Base-by-base conservation (phyloP, 2,888 invertebrate species). In the Nematopogon swammerdamellus region DNA sequence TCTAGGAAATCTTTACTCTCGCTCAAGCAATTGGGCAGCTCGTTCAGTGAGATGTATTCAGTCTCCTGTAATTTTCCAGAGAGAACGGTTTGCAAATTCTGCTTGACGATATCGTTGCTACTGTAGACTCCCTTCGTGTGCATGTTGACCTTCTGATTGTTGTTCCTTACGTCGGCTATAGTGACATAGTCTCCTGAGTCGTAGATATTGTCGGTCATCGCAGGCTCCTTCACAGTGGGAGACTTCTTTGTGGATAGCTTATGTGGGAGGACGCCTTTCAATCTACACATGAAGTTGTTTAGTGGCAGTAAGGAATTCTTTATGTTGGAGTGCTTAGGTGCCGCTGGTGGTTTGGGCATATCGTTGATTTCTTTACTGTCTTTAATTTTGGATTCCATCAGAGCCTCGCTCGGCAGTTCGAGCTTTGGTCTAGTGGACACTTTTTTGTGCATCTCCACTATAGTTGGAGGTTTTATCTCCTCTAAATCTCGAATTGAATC, bases 151-250 rank as follows among this genome's bases (percentile, higher is more conserved):
- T 85, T 86, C 62, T 87, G 85, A 62, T 91, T 90, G 62, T 90
- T 90, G 65, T 90, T 90, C 64, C 86, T 85, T 50, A 90, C 86
- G 69, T 92, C 92, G 44, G 91, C 88, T 61, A 92, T 90, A 47
- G 91, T 92, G 10, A 92, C 92, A 69, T 92, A 92, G 74, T 92
- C 92, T 56, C 91, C 92, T 52, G 83, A 77, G 68, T 88, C 88
- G 53, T 74, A 75, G 53, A 81, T 64, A 51, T 81, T 75, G 54
- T 83, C 81, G 18, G 73, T 64, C 52, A 64, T 49, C 52, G 71
- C 70, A 14, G 66, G 62, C 57, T 77, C 80, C 68, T 83, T 83
- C 18, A 64, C 51, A 53, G 67, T 64, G 46, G 70, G 80, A 6
- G 82, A 79, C 60, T 82, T 82, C 59, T 81, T 82, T 55, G 66